Evolutionary conservation across 2,113 vertebrate species (phyloP).

Genomic region (Anthoscopus minutus): DNA sequence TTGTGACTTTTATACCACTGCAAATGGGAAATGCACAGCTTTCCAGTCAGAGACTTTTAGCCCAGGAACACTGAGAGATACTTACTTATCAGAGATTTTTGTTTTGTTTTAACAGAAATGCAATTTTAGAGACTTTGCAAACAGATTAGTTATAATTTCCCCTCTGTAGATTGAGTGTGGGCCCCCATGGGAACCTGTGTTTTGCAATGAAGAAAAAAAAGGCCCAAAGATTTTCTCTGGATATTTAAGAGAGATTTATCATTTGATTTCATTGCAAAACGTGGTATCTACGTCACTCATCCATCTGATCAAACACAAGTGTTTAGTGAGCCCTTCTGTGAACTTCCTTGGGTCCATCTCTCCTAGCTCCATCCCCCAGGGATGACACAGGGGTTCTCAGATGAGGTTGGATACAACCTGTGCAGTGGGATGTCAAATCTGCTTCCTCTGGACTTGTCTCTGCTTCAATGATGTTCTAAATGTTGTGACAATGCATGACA

Average conservation of each 20-base stretch:
- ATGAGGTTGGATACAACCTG: not conserved
- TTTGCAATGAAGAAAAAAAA: not conserved
- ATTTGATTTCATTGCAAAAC: not conserved
- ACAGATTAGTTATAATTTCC: not conserved
- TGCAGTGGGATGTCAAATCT: not conserved
- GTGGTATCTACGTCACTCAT: not conserved
- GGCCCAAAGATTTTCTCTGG: not conserved
- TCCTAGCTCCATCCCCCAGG: not conserved
- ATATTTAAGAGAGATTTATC: not conserved
- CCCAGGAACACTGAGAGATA: not conserved
- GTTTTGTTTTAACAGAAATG: not conserved
- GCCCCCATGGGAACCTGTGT: not conserved
- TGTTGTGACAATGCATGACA: no score
- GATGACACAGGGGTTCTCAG: not conserved
- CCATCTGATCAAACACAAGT: not conserved
- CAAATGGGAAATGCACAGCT: not conserved
- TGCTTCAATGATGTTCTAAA: not conserved
- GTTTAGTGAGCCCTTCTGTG: not conserved
- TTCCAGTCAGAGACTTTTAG: conserved; percentile 5
- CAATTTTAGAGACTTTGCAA: not conserved
- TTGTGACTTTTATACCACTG: not conserved
- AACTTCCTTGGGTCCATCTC: not conserved
- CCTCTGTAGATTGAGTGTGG: not conserved
- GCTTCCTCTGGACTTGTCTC: not conserved
- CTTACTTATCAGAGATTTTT: not conserved